Evolutionary conservation across 2,888 invertebrate species (phyloP).

Genomic region (Cantharis rustica): DNA sequence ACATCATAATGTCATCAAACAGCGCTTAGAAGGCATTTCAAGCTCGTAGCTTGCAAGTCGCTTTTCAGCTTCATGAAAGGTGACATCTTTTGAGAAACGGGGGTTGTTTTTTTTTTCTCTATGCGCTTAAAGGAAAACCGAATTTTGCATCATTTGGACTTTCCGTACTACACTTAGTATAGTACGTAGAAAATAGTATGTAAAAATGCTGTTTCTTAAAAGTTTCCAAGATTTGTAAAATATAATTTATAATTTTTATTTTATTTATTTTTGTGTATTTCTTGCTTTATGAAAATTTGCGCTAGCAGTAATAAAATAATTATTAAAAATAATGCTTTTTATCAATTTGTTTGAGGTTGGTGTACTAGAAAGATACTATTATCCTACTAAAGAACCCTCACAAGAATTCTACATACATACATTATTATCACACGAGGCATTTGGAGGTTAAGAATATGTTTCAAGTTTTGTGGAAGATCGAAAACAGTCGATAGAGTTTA

Average conservation of each 20-base stretch:
- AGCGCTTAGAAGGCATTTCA: conserved; percentile 16
- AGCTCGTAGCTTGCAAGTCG: conserved; percentile 2
- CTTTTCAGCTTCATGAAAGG: conserved; percentile 10
- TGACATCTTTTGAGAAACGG: conserved; percentile 10
- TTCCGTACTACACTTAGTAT: background rate
- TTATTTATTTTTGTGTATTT: background rate
- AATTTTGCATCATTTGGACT: conserved; percentile 11
- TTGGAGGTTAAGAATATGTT: too few species aligned
- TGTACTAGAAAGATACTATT: too few species aligned
- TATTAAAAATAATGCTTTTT: too few species aligned
- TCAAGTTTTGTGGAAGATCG: too few species aligned
- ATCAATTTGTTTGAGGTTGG: too few species aligned
- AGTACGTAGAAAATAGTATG: too few species aligned
- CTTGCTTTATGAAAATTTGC: too few species aligned
- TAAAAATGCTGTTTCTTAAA: background rate
- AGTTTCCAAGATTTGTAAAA: background rate
- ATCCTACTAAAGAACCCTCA: too few species aligned
- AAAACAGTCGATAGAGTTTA: too few species aligned
- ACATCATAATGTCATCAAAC: conserved; percentile 33
- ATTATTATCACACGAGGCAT: too few species aligned
- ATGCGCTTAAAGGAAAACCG: conserved; percentile 1
- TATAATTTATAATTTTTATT: background rate
- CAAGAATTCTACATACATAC: too few species aligned
- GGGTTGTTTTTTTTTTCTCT: conserved; percentile 4
- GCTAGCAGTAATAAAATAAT: background rate